These are phyloP conservation scores for Formica selysi DNA, from an alignment of 1,140 invertebrate genomes.

Conservation along the genomic window DNA sequence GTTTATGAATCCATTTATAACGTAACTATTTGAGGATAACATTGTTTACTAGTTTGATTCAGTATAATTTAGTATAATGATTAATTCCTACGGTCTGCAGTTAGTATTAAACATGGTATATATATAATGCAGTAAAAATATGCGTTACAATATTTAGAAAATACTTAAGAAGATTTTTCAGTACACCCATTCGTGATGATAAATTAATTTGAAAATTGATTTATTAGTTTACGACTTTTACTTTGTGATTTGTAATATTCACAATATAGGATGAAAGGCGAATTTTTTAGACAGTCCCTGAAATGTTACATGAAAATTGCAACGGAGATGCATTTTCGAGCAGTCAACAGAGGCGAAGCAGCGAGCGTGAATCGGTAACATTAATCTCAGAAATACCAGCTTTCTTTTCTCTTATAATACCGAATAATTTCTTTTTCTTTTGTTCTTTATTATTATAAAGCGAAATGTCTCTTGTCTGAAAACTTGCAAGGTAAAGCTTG, in stretches of 20 bases:
- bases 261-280: conserved; percentile 26
- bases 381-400: conserved; percentile 54
- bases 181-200: not conserved
- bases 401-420: not conserved
- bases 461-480: not conserved
- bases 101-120: not conserved
- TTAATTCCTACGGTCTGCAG: not conserved
- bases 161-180: not conserved
- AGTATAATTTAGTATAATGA: not conserved
- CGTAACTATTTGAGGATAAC: not conserved
- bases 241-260: conserved; percentile 2
- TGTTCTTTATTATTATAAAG: not conserved
- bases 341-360: conserved; percentile 61
- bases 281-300: conserved; percentile 11
- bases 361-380: conserved; percentile 60
- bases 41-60: conserved; percentile 15
- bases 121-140: not conserved
- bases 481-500: not conserved
- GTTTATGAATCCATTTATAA: no score
- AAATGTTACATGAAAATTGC: conserved; percentile 6
- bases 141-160: not conserved
- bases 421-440: not conserved
- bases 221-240: not conserved
- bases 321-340: not conserved
- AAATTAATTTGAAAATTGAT: not conserved